Evolutionary conservation across 2,888 invertebrate genomes (phyloP), one percentile per base, ranked within the genome.

Genomic region (Tetragonisca angustula): DNA sequence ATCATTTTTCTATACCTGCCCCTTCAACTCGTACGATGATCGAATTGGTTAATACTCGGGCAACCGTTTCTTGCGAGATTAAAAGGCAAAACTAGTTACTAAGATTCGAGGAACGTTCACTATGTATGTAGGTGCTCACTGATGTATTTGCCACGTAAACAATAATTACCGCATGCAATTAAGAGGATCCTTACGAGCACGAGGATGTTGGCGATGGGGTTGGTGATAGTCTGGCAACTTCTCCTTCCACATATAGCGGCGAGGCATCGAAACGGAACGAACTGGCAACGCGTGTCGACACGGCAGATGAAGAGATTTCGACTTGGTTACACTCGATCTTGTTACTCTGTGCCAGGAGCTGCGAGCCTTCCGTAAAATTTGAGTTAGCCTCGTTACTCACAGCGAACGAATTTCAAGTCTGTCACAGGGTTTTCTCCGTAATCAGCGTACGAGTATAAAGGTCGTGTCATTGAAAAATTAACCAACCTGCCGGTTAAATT

Each of bases 91-190:
- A 70, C 24, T 65, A 49, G 65, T 56, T 71, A 61, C 59, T 13
- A 71, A 82, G 49, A 59, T 71, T 54, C n/a, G 21, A 21, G 43
- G 24, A 76, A 61, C 54, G 49, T 56, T 32, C 13, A 17, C 19
- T 61, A 52, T 52, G 32, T 67, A 4, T 27, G 27, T 32, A 62
- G 71, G 21, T 67, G 85, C 62, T 85, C 87, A 76, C 76, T 84
- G 87, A 90, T 88, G 85, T 92, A 90, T 93, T 92, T 92, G 90
- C 88, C 75, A 77, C 86, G 92, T 91, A 92, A 92, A 92, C 90
- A 93, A 92, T 92, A 93, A 93, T 92, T 92, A 92, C 87, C 82
- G 88, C 88, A 80, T 88, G 91, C 90, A 92, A 93, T 92, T 92
- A 92, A 88, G 87, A 87, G 83, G 83, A 86, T 83, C 82, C 76